Evolutionary conservation across 1,140 invertebrate genomes (phyloP).

Genomic region (Caenorhabditis brenneri): DNA sequence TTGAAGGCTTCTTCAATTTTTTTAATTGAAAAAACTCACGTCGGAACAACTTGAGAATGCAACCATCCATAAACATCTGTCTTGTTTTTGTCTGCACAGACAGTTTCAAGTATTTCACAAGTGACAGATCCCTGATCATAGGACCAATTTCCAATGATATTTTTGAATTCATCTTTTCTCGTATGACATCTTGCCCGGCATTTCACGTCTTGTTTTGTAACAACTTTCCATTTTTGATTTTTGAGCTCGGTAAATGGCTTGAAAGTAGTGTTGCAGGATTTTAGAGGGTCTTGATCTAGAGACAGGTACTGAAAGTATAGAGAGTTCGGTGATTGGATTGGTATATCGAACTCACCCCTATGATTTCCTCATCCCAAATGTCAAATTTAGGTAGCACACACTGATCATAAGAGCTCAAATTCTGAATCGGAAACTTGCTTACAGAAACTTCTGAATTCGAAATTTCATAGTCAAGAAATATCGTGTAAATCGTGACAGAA

Average conservation of each 20-base stretch:
- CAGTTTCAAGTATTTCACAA: constrained; percentile 41
- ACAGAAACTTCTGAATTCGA: too few species aligned
- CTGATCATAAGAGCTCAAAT: background rate
- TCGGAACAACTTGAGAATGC: constrained; percentile 29
- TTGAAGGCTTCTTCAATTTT: background rate
- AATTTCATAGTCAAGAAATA: too few species aligned
- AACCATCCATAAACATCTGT: background rate
- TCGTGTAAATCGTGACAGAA: too few species aligned
- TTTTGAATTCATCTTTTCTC: background rate
- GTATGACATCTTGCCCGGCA: background rate
- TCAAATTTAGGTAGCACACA: constrained; percentile 35
- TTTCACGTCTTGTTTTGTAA: too few species aligned
- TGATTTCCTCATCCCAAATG: background rate
- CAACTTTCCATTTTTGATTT: background rate
- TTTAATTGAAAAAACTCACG: background rate
- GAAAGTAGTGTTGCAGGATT: background rate
- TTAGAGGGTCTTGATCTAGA: background rate
- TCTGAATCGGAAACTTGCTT: too few species aligned
- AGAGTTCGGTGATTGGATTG: background rate
- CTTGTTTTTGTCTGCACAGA: background rate
- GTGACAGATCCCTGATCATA: background rate
- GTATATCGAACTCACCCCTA: background rate
- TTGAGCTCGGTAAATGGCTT: background rate
- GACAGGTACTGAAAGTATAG: background rate
- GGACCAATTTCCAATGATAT: constrained; percentile 4